Percentiles rank a stretch among this genome's conserved stretches.
These are phyloP conservation scores for Drosophila rellima DNA, from an alignment of 2,888 invertebrate species.

Conservation along the genomic window DNA sequence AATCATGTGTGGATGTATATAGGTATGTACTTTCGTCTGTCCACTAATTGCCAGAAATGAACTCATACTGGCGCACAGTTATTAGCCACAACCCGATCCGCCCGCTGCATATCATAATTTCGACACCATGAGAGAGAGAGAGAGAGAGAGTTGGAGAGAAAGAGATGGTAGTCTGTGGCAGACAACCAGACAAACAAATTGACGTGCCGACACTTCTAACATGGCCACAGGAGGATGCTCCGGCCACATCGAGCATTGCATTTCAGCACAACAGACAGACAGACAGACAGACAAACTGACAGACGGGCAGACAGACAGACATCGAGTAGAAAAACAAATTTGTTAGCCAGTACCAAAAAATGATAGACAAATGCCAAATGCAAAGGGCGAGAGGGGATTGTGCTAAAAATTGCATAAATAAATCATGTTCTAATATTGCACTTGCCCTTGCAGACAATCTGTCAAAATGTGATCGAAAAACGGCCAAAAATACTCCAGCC, in stretches of 20 bases:
- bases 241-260: conserved; percentile 26
- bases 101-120: conserved; percentile 74
- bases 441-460: conserved; percentile 82
- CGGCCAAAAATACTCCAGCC: conserved; percentile 1
- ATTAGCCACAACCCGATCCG: conserved; percentile 52
- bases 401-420: conserved; percentile 83
- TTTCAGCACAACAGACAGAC: conserved; percentile 35
- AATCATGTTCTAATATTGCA: conserved; percentile 84
- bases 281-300: conserved; percentile 7
- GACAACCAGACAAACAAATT: conserved; percentile 73
- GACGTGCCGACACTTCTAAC: conserved; percentile 77
- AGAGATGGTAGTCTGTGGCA: conserved; percentile 7
- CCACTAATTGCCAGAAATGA: conserved; percentile 62
- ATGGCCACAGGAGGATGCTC: conserved; percentile 19
- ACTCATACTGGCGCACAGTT: conserved; percentile 52
- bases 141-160: conserved; percentile 11
- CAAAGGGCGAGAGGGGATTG: conserved; percentile 31
- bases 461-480: conserved; percentile 65
- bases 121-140: conserved; percentile 31
- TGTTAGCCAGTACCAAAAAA: conserved; percentile 70
- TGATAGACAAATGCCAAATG: conserved; percentile 79
- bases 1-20: conserved; percentile 18
- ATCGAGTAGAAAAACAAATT: conserved; percentile 63
- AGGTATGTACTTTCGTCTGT: conserved; percentile 8
- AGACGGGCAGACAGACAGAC: conserved; percentile 19